phyloP scores from a whole-genome alignment of 2,113 vertebrate genomes.

The Aleadryas rufinucha region DNA sequence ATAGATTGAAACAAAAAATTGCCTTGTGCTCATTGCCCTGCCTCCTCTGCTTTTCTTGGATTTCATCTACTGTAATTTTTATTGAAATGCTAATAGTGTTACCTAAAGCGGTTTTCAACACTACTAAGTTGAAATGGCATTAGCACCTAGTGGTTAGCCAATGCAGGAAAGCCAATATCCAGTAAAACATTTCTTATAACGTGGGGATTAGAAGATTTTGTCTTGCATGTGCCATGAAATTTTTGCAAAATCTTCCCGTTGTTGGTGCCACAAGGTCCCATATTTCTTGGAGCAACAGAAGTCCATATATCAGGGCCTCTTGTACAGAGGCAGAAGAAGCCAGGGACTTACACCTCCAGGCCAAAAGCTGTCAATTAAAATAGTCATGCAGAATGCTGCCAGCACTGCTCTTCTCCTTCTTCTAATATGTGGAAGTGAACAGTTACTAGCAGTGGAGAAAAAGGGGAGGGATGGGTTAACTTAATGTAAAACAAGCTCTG shows the following conservation, averaged over 20 bases:
- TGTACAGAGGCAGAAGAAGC: neutral
- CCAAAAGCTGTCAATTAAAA: neutral
- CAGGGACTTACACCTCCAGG: neutral
- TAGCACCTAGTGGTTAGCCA: neutral
- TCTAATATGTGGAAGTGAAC: neutral
- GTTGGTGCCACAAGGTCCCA: neutral
- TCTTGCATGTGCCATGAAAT: neutral
- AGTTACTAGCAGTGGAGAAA: neutral
- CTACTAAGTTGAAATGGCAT: neutral
- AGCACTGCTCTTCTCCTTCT: neutral
- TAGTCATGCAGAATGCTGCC: neutral
- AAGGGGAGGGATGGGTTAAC: neutral
- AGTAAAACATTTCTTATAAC: neutral
- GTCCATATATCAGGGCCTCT: neutral
- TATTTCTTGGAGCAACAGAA: neutral
- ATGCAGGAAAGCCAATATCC: neutral
- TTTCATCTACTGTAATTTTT: neutral
- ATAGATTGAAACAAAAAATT: neutral
- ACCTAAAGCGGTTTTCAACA: neutral
- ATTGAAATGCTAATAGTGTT: neutral
- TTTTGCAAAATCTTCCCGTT: neutral
- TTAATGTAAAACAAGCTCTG: neutral
- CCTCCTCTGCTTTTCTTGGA: slow-evolving; percentile 6
- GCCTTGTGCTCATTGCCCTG: neutral
- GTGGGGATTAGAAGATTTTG: neutral